phyloP scores from a whole-genome alignment of 2,888 invertebrate species.

The Omphaloscelis lunosa region DNA sequence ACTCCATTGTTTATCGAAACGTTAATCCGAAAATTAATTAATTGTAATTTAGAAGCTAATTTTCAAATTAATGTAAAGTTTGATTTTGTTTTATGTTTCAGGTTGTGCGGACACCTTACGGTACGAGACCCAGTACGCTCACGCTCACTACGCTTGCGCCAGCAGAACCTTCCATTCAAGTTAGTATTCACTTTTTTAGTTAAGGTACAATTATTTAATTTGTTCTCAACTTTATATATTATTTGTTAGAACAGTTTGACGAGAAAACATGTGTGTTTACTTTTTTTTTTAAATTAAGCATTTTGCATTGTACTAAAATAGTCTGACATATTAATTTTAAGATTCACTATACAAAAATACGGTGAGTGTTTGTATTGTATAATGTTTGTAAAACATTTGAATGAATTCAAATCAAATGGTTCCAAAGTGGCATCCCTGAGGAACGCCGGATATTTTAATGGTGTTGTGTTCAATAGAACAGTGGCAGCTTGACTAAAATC shows the following conservation, averaged over 20 bases:
- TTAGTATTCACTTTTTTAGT: constrained; percentile 34
- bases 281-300: too few relatives aligned
- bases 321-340: not conserved
- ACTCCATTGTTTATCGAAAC: constrained; percentile 1
- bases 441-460: constrained; percentile 9
- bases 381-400: not conserved
- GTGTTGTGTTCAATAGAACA: constrained; percentile 16
- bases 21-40: constrained; percentile 24
- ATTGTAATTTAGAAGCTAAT: constrained; percentile 4
- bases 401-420: not conserved
- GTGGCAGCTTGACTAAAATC: constrained; percentile 7
- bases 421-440: not conserved
- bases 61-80: constrained; percentile 17
- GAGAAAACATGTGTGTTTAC: not conserved
- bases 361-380: not conserved
- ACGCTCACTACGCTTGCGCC: constrained; percentile 86
- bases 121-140: constrained; percentile 83
- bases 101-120: constrained; percentile 86
- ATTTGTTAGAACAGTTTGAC: not conserved
- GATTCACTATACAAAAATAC: not conserved
- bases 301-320: not conserved
- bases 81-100: constrained; percentile 64
- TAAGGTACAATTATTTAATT: not conserved
- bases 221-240: not conserved
- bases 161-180: constrained; percentile 77